Evolutionary conservation across 2,113 vertebrate genomes (phyloP).

Genomic region (Albula goreensis): DNA sequence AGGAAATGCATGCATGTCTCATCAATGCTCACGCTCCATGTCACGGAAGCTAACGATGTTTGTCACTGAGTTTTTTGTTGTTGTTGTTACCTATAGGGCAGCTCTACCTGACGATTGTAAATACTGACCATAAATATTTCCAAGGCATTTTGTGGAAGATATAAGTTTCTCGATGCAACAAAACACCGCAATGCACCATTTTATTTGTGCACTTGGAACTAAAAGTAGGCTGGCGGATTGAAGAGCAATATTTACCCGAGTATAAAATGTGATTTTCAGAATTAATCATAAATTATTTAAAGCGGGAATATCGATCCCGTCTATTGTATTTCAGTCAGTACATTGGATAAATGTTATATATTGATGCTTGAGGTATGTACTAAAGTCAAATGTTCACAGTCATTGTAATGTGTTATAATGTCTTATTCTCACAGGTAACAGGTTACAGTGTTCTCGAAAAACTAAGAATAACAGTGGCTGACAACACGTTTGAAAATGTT

Average conservation of each 20-base stretch:
- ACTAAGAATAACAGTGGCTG: too few species aligned
- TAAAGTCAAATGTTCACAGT: too few species aligned
- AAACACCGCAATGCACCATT: not conserved
- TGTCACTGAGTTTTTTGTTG: not conserved
- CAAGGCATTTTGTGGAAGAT: not conserved
- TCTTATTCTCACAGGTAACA: too few species aligned
- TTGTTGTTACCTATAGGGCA: not conserved
- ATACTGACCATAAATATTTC: not conserved
- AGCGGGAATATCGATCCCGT: not conserved
- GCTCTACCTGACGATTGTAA: not conserved
- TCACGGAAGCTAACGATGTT: constrained; percentile 4
- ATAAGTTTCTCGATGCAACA: not conserved
- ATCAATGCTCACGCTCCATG: not conserved
- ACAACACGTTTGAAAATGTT: too few species aligned
- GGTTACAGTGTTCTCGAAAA: too few species aligned
- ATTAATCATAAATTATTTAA: not conserved
- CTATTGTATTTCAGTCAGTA: too few species aligned
- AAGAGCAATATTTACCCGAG: not conserved
- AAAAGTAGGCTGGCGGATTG: not conserved
- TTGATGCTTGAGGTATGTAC: too few species aligned
- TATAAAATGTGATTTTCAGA: not conserved
- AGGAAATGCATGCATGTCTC: not conserved
- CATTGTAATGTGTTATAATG: too few species aligned
- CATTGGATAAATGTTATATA: too few species aligned
- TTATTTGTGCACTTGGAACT: not conserved